Evolutionary conservation across 2,113 vertebrate species (phyloP).

Genomic region (Ceyx margarethae): DNA sequence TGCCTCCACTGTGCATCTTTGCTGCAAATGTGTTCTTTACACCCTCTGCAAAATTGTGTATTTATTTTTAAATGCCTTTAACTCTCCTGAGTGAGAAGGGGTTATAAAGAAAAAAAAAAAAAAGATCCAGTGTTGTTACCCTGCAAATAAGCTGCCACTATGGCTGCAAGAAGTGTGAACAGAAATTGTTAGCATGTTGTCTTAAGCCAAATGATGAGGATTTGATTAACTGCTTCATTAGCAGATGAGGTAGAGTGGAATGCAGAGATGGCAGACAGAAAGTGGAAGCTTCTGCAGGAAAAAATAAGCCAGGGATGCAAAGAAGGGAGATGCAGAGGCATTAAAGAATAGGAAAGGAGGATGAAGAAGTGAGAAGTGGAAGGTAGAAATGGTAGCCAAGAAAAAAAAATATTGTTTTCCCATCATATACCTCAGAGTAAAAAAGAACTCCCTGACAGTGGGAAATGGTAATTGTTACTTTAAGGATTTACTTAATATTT

Average conservation of each 20-base stretch:
- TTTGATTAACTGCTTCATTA: conserved; percentile 54
- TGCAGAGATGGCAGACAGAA: background rate
- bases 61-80: conserved; percentile 26
- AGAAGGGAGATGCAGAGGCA: background rate
- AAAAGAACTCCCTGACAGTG: background rate
- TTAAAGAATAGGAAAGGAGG: background rate
- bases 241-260: background rate
- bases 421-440: background rate
- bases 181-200: conserved; percentile 42
- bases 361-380: background rate
- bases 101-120: background rate
- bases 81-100: conserved; percentile 29
- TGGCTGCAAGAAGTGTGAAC: conserved; percentile 40
- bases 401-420: background rate
- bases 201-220: conserved; percentile 26
- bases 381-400: background rate
- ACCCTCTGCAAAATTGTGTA: background rate
- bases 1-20: background rate
- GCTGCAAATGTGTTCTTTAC: conserved; percentile 12
- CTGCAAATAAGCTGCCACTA: conserved; percentile 32
- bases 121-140: conserved; percentile 17
- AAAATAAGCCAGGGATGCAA: background rate
- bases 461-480: background rate
- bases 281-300: background rate
- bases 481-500: background rate